Percentiles rank a stretch among this genome's conserved stretches.
phyloP scores from a whole-genome alignment of 2,888 invertebrate species.

The Biston betularia region DNA sequence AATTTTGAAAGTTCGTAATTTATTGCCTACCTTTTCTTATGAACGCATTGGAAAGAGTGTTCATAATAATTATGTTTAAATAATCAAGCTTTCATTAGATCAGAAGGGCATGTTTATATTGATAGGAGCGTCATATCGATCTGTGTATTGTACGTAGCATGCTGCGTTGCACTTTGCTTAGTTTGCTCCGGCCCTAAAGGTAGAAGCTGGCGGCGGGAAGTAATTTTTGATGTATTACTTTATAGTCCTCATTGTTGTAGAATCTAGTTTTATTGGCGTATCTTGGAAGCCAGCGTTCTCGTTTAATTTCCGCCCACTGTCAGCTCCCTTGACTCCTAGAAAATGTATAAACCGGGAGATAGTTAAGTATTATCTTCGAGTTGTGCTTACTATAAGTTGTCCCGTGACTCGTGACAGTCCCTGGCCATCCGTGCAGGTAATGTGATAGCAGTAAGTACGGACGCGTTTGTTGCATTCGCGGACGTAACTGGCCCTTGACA shows the following conservation, averaged over 20 bases:
- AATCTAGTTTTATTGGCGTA: slow-evolving; percentile 41
- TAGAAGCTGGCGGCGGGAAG: slow-evolving; percentile 55
- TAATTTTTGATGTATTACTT: slow-evolving; percentile 67
- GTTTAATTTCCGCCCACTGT: slow-evolving; percentile 58
- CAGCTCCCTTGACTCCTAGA: slow-evolving; percentile 53
- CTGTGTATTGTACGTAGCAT: background rate
- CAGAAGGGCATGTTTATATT: background rate
- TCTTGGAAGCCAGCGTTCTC: slow-evolving; percentile 27
- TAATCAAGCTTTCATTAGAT: background rate
- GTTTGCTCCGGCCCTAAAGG: slow-evolving; percentile 35
- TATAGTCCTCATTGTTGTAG: slow-evolving; percentile 52
- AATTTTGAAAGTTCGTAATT: background rate
- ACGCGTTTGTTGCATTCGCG: slow-evolving; percentile 24
- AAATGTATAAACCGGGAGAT: background rate
- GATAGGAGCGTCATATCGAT: background rate
- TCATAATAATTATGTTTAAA: too few species aligned
- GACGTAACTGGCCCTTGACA: slow-evolving; percentile 11
- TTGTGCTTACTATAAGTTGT: slow-evolving; percentile 8
- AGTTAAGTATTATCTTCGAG: slow-evolving; percentile 6
- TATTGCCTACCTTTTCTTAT: background rate
- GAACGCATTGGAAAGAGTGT: background rate
- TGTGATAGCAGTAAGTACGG: background rate
- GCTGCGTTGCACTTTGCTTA: background rate
- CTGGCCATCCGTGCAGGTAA: slow-evolving; percentile 22
- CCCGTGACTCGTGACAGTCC: slow-evolving; percentile 19